Evolutionary conservation across 2,797 vertebrate genomes (phyloP).

Genomic region (Carcharodon carcharias): DNA sequence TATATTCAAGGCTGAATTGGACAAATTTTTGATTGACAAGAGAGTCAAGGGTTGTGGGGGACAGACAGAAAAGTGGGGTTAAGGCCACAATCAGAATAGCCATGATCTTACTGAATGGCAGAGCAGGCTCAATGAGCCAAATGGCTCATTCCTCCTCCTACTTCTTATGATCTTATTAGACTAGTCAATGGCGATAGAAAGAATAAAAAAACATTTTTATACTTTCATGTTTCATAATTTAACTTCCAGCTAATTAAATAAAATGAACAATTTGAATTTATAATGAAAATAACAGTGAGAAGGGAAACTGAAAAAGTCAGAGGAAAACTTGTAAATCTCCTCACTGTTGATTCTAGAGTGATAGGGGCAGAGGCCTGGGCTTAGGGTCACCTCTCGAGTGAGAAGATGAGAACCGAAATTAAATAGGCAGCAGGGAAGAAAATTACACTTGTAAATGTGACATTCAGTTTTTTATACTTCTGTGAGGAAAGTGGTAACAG

Average conservation of each 20-base stretch:
- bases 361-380: neutral
- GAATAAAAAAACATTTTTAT: neutral
- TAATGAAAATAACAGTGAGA: neutral
- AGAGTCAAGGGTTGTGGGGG: neutral
- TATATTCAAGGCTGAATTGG: neutral
- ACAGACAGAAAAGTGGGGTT: too few relatives aligned
- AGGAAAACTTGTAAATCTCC: neutral
- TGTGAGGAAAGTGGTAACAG: too few relatives aligned
- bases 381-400: too few relatives aligned
- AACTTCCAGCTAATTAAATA: neutral
- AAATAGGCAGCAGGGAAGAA: too few relatives aligned
- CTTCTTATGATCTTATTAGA: neutral
- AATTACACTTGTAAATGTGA: too few relatives aligned
- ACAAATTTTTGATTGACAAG: neutral
- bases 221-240: neutral
- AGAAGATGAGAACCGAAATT: too few relatives aligned
- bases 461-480: too few relatives aligned
- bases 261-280: neutral
- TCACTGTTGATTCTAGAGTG: neutral
- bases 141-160: too few relatives aligned
- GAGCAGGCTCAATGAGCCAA: too few relatives aligned
- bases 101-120: too few relatives aligned
- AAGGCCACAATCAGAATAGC: too few relatives aligned
- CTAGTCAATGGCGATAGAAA: neutral
- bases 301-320: neutral